A percentile compares a stretch with the other conserved stretches of the same genome.
Evolutionary conservation across 2,113 vertebrate species (phyloP).

Genomic region (Eudyptes chrysolophus): DNA sequence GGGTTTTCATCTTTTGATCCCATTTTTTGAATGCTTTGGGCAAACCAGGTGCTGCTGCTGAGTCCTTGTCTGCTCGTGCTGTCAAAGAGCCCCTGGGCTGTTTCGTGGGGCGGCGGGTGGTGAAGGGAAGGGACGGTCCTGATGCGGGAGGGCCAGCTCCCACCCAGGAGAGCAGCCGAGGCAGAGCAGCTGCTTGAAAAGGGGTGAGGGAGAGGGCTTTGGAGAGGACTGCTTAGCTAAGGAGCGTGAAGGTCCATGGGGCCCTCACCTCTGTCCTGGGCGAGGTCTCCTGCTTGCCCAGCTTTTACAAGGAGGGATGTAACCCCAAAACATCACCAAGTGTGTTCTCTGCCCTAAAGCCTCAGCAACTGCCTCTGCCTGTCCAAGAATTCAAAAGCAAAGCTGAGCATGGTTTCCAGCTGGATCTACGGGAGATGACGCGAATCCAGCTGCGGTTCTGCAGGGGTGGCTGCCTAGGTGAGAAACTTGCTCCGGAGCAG

Average conservation of each 20-base stretch:
- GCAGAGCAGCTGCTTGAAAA: neutral
- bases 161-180: fast-evolving
- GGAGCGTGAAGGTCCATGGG: neutral
- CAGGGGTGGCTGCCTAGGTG: neutral
- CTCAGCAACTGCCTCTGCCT: neutral
- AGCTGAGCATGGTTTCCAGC: neutral
- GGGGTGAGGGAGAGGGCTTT: neutral
- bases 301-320: neutral
- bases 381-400: neutral
- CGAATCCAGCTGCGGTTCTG: fast-evolving
- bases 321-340: neutral
- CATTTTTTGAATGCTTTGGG: neutral
- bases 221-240: neutral
- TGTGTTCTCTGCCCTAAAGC: neutral
- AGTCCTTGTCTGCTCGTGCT: neutral
- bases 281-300: neutral
- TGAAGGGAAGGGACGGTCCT: neutral
- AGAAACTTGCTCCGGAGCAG: neutral
- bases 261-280: neutral
- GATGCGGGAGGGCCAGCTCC: neutral
- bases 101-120: fast-evolving
- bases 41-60: neutral
- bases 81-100: neutral
- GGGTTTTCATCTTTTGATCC: neutral
- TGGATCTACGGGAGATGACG: neutral